Evolutionary conservation across 2,888 invertebrate genomes (phyloP).

Genomic region (Patella ulyssiponensis): DNA sequence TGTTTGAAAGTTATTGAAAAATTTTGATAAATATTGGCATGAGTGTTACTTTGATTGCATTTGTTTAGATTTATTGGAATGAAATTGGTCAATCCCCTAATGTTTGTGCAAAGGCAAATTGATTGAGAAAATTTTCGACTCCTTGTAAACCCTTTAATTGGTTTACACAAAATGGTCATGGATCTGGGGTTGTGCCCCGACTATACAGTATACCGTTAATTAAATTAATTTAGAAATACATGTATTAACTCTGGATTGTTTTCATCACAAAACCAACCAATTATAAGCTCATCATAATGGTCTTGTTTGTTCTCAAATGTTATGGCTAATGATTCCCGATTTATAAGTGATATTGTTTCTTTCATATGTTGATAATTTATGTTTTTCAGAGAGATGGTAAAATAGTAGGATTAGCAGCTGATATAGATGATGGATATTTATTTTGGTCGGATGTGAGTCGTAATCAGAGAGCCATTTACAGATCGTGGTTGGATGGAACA

Average conservation of each 20-base stretch:
- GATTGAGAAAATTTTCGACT: too few relatives aligned
- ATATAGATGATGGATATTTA: conserved; percentile 44
- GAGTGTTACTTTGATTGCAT: too few relatives aligned
- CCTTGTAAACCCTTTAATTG: too few relatives aligned
- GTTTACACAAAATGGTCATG: too few relatives aligned
- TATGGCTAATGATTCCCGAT: background rate
- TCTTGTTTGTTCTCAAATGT: background rate
- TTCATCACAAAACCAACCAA: background rate
- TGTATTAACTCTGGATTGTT: background rate
- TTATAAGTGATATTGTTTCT: background rate
- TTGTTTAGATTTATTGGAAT: too few relatives aligned
- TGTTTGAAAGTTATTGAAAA: too few relatives aligned
- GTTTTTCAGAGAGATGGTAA: conserved; percentile 41
- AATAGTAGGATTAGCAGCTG: conserved; percentile 54
- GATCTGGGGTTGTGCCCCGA: too few relatives aligned
- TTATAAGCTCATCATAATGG: background rate
- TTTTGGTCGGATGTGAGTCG: conserved; percentile 58
- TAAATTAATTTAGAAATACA: too few relatives aligned
- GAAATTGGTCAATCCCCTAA: too few relatives aligned
- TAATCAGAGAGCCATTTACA: conserved; percentile 49
- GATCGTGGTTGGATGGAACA: conserved; percentile 44
- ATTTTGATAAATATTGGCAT: too few relatives aligned
- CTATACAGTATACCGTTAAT: too few relatives aligned
- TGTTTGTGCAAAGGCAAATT: too few relatives aligned
- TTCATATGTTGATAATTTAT: background rate